phyloP scores from a whole-genome alignment of 2,888 invertebrate genomes.

The Eledona agricola region DNA sequence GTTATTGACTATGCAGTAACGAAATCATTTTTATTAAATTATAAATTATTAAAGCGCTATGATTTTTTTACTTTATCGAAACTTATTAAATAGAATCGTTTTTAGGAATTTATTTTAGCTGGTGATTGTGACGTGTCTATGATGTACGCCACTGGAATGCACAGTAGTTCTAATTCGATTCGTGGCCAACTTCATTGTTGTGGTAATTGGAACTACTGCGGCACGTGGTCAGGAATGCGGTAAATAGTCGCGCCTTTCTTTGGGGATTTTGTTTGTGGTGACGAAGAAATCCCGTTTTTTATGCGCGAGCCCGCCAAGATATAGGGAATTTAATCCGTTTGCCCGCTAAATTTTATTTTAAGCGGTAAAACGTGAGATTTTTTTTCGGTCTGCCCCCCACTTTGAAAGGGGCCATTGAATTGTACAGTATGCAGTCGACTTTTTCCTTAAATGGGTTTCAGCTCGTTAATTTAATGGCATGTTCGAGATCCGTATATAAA shows the following conservation, averaged over 20 bases:
- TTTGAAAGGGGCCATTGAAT: conserved; percentile 29
- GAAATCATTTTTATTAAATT: no score
- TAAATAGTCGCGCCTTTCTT: conserved; percentile 14
- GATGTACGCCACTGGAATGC: no score
- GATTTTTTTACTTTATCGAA: no score
- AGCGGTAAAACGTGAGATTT: conserved; percentile 29
- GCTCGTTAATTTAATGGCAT: conserved; percentile 29
- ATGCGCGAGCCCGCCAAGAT: conserved; percentile 28
- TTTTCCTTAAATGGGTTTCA: conserved; percentile 26
- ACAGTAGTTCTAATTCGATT: no score
- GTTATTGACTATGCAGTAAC: no score
- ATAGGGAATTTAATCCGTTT: conserved; percentile 31
- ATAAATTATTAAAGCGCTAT: no score
- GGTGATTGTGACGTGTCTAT: no score
- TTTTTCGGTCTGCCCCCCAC: conserved; percentile 20
- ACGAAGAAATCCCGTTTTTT: conserved; percentile 11
- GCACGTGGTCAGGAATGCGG: conserved; percentile 20
- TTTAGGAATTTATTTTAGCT: no score
- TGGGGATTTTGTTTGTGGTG: conserved; percentile 7
- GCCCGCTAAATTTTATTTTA: conserved; percentile 34
- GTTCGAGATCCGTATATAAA: conserved; percentile 24
- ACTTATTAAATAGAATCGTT: no score
- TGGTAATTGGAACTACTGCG: conserved; percentile 23
- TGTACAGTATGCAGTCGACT: conserved; percentile 29
- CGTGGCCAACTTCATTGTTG: conserved; percentile 33